phyloP scores from a whole-genome alignment of 2,888 invertebrate genomes.

The Dusona sp. region DNA sequence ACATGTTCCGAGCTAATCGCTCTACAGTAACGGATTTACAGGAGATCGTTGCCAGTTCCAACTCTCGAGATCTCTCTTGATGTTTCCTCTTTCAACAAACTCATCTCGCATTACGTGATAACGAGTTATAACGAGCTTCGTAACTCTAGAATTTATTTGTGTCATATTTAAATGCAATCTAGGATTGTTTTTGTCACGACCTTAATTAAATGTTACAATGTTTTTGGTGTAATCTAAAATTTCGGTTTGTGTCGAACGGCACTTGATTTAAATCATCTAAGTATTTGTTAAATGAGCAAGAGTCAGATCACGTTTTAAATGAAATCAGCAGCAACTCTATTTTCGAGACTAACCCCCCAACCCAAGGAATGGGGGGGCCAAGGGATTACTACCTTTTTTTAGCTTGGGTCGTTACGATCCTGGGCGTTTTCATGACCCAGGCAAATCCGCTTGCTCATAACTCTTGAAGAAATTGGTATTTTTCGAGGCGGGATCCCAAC shows the following conservation, averaged over 20 bases:
- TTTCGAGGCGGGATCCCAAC: too few relatives aligned
- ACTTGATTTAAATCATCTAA: neutral
- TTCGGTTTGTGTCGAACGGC: neutral
- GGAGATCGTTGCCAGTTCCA: constrained; percentile 26
- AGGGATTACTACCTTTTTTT: neutral
- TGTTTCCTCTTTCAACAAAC: constrained; percentile 25
- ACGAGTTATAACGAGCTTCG: constrained; percentile 3
- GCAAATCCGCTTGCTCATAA: neutral
- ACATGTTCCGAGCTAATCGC: constrained; percentile 54
- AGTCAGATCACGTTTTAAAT: neutral
- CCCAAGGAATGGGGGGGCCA: too few relatives aligned
- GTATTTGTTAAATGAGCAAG: neutral
- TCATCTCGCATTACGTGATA: constrained; percentile 23
- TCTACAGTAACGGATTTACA: constrained; percentile 44
- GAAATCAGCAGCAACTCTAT: too few relatives aligned
- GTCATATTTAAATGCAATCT: neutral
- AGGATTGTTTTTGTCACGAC: neutral
- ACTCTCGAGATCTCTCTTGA: constrained; percentile 24
- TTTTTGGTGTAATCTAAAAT: neutral
- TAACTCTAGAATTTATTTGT: neutral
- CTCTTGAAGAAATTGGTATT: neutral
- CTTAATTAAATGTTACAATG: too few relatives aligned
- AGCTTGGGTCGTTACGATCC: neutral
- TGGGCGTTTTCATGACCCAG: neutral
- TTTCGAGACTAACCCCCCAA: neutral